phyloP scores from a whole-genome alignment of 2,113 vertebrate species.

The Strigops habroptila region DNA sequence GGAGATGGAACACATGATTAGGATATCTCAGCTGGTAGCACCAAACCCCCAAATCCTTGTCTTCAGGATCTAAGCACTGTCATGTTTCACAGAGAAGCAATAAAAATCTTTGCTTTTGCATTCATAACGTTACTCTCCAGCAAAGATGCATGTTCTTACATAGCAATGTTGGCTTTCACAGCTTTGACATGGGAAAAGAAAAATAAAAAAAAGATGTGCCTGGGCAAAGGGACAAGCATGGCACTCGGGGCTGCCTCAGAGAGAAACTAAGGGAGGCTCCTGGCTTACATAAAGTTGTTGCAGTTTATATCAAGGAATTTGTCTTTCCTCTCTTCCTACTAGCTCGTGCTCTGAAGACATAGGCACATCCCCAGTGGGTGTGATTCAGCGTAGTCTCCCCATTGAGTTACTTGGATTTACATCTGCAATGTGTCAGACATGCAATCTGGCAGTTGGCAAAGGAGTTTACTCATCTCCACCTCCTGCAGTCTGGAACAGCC shows the following conservation, averaged over 20 bases:
- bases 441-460: conserved; percentile 45
- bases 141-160: background rate
- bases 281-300: background rate
- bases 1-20: background rate
- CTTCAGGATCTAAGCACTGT: background rate
- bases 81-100: background rate
- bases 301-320: background rate
- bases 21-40: background rate
- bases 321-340: background rate
- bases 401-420: conserved; percentile 29
- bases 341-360: background rate
- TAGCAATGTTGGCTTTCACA: background rate
- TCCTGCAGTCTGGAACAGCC: conserved; percentile 41
- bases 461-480: conserved; percentile 30
- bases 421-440: conserved; percentile 49
- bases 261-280: background rate
- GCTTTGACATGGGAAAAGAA: background rate
- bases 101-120: background rate
- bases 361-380: background rate
- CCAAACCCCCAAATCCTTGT: background rate
- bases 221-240: background rate
- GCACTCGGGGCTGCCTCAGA: background rate
- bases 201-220: background rate
- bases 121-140: background rate
- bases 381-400: background rate